phyloP scores from a whole-genome alignment of 2,113 vertebrate species.

The Megaceryle maxima region DNA sequence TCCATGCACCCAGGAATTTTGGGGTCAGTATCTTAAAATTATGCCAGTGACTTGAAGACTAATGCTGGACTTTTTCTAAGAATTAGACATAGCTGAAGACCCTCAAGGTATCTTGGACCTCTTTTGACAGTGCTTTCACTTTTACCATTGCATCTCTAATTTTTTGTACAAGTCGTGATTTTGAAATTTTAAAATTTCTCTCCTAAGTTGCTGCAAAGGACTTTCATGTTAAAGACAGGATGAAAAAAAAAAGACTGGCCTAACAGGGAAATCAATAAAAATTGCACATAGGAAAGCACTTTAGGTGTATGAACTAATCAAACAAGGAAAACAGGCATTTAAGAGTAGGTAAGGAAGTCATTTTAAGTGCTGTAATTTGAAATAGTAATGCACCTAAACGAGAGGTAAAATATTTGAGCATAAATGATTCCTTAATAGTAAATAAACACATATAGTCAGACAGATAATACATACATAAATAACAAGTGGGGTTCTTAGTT shows the following conservation, averaged over 20 bases:
- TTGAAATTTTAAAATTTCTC: not conserved
- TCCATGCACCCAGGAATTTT: not conserved
- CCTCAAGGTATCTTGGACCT: not conserved
- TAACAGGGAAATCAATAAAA: conserved; percentile 9
- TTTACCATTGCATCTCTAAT: not conserved
- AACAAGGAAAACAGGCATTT: not conserved
- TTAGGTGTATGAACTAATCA: not conserved
- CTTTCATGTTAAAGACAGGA: not conserved
- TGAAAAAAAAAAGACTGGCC: not conserved
- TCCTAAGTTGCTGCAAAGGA: not conserved
- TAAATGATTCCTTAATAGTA: not conserved
- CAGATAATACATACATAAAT: not conserved
- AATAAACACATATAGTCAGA: not conserved
- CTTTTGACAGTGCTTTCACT: not conserved
- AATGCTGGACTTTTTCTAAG: not conserved
- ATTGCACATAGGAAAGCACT: not conserved
- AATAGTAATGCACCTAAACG: not conserved
- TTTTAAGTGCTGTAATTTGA: conserved; percentile 4
- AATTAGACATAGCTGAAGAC: not conserved
- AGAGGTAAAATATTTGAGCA: not conserved
- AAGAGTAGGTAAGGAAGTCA: not conserved
- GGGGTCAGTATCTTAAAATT: not conserved
- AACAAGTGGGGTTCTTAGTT: not conserved
- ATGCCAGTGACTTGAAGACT: not conserved
- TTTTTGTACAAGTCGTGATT: not conserved